Evolutionary conservation across 2,797 vertebrate genomes (phyloP), one percentile per base, ranked within the genome.

Genomic region (Melopsittacus undulatus): DNA sequence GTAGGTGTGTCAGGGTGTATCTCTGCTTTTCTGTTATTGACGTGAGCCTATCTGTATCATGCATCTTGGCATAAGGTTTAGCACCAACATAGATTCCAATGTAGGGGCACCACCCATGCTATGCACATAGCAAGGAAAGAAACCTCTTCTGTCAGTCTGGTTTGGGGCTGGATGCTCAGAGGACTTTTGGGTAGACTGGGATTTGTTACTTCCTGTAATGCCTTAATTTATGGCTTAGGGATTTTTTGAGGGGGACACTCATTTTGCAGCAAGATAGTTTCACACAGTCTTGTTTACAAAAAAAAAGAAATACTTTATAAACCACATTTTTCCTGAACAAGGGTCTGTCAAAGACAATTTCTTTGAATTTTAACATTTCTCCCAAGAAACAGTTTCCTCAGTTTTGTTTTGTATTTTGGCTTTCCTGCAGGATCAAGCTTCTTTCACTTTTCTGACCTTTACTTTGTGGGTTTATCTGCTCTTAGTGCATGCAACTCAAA

Each of bases 41-140:
- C 0, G 2, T 48, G 34, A 80, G 3, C 38, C 24, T 57, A 57
- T 69, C 38, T 62, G 3, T 45, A 30, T 48, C 29, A 21, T 3
- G 7, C 9, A 45, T 78, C 73, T 63, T 86, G 64, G n/a, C 29
- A 29, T 23, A 81, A 38, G 8, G 29, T 48, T 40, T 13, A 7
- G n/a, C 30, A 87, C 13, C 20, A 70, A 43, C 19, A n/a, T 0
- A 0, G 26, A 67, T 67, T 13, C 27, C 67, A 36, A 32, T 13
- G 13, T 18, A 73, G 46, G 7, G 21, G 6, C 36, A 84, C 24
- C 22, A 43, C 29, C 18, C 29, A 5, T 21, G 10, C 26, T n/a
- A 10, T 66, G 45, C 38, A 73, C 22, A 48, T n/a, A 70, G 22
- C 40, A 87, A 46, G 8, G 24, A 67, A 86, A 56, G 11, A 70